Conservation (phyloP, 2,888 invertebrate genomes). For the Eupithecia dodoneata region DNA sequence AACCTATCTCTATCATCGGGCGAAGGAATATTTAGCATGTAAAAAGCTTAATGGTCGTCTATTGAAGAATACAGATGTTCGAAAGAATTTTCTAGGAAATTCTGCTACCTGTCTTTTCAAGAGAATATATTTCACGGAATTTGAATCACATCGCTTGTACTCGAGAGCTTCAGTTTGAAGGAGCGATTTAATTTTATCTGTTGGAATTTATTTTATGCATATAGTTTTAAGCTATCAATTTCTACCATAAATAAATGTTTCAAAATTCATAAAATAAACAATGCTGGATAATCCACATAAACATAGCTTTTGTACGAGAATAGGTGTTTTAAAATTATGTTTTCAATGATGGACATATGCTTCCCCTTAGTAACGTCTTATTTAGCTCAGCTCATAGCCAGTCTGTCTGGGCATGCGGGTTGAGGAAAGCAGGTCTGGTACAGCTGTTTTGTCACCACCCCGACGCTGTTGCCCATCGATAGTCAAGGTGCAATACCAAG, state of each 20-base stretch:
- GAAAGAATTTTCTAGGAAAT: slow-evolving; percentile 19
- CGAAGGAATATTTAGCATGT: slow-evolving; percentile 28
- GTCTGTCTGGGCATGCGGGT: too few species aligned
- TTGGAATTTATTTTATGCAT: not conserved
- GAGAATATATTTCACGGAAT: slow-evolving; percentile 3
- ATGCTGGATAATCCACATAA: not conserved
- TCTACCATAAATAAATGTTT: not conserved
- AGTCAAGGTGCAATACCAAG: too few species aligned
- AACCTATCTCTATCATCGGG: not conserved
- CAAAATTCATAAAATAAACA: not conserved
- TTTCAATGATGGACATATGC: too few species aligned
- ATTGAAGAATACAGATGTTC: slow-evolving; percentile 20
- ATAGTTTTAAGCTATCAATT: not conserved
- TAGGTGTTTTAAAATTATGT: too few species aligned
- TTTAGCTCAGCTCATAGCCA: too few species aligned
- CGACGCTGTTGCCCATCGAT: too few species aligned
- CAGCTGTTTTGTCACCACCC: too few species aligned
- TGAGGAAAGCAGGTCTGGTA: too few species aligned
- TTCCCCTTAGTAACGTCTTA: too few species aligned
- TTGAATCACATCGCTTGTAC: not conserved
- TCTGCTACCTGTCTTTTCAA: slow-evolving; percentile 9
- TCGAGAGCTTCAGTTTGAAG: not conserved
- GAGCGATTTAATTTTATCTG: not conserved
- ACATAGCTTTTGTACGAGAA: too few species aligned
- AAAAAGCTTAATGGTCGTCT: slow-evolving; percentile 31